Conservation (phyloP, 2,797 vertebrate species). For the Falco berigora region DNA sequence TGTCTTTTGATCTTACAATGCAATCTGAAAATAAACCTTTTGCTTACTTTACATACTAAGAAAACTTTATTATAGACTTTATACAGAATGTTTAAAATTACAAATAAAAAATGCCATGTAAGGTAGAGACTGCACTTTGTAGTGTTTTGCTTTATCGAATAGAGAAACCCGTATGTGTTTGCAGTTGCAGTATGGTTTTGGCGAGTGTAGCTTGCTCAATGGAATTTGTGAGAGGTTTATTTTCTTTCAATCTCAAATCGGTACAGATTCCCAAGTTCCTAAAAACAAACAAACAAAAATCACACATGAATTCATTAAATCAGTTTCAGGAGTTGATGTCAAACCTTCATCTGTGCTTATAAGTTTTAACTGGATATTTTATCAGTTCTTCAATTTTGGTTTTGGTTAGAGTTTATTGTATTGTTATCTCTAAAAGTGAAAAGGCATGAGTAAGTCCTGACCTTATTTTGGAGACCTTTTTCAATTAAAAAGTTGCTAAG, state of each 20-base stretch:
- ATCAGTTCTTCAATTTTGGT: background rate
- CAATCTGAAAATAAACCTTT: background rate
- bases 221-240: background rate
- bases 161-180: background rate
- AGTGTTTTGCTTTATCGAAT: background rate
- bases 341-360: background rate
- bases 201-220: background rate
- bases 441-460: background rate
- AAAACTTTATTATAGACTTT: background rate
- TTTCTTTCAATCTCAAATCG: background rate
- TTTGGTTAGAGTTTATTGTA: background rate
- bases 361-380: background rate
- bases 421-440: background rate
- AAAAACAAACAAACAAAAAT: constrained; percentile 17
- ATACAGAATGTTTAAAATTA: background rate
- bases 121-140: background rate
- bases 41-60: background rate
- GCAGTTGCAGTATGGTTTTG: background rate
- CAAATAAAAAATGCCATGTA: background rate
- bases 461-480: background rate
- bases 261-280: background rate
- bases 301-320: background rate
- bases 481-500: background rate
- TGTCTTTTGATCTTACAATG: background rate
- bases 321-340: background rate